Evolutionary conservation across 2,113 vertebrate genomes (phyloP).

Genomic region (Tupaia chinensis): DNA sequence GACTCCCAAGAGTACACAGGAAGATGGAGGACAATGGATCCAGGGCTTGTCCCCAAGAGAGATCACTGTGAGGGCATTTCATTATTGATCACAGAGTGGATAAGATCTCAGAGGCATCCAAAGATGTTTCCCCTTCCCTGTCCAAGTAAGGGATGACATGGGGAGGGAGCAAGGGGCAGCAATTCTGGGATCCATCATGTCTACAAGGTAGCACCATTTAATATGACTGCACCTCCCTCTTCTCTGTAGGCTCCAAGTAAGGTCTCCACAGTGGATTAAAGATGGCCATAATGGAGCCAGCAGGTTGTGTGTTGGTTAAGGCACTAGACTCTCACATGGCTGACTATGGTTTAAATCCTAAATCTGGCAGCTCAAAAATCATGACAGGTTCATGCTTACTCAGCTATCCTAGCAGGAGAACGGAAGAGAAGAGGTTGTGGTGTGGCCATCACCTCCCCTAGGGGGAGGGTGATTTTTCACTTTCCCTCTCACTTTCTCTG

Average conservation of each 20-base stretch:
- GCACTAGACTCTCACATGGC: too few relatives aligned
- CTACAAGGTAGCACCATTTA: background rate
- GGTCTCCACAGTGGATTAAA: background rate
- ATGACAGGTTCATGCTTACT: too few relatives aligned
- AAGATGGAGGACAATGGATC: background rate
- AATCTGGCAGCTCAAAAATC: too few relatives aligned
- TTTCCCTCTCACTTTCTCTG: too few relatives aligned
- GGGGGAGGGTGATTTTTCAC: too few relatives aligned
- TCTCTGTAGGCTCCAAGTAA: background rate
- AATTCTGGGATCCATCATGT: background rate
- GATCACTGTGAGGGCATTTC: background rate
- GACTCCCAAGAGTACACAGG: background rate
- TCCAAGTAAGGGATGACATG: background rate
- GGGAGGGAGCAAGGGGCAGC: background rate
- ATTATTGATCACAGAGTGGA: background rate
- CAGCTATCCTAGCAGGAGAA: too few relatives aligned
- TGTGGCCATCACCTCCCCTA: too few relatives aligned
- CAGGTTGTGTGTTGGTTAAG: too few relatives aligned
- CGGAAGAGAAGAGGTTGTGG: too few relatives aligned
- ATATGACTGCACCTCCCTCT: background rate
- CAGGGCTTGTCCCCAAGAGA: background rate
- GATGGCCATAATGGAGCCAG: background rate
- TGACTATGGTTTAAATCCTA: too few relatives aligned
- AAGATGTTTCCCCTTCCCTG: background rate
- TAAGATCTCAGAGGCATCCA: background rate